These are phyloP conservation scores for Lordiphosa stackelbergi DNA, from an alignment of 1,140 invertebrate genomes.

Conservation along the genomic window DNA sequence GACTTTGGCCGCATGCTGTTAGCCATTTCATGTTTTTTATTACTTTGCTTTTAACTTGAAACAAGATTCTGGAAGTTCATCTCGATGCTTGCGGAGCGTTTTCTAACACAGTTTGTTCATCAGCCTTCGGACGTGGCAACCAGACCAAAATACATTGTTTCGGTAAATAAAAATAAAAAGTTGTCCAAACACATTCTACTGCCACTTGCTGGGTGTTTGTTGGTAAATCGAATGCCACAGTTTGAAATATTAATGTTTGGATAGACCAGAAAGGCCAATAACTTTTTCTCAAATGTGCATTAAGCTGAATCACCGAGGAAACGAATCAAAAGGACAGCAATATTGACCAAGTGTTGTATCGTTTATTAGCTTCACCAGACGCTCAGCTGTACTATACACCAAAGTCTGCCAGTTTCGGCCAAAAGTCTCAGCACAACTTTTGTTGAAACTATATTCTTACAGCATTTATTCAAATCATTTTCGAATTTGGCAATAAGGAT, in stretches of 20 bases:
- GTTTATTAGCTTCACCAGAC: slow-evolving; percentile 55
- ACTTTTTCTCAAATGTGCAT: slow-evolving; percentile 47
- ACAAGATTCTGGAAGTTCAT: slow-evolving; percentile 49
- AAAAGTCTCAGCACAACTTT: no score
- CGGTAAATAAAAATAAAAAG: slow-evolving; percentile 8
- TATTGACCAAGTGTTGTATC: slow-evolving; percentile 30
- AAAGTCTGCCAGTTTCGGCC: no score
- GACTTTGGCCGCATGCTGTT: slow-evolving; percentile 43
- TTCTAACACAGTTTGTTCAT: slow-evolving; percentile 56
- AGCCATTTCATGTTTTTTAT: slow-evolving; percentile 43
- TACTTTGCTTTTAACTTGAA: slow-evolving; percentile 52
- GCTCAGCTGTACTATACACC: no score
- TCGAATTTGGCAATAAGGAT: no score
- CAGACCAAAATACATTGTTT: slow-evolving; percentile 47
- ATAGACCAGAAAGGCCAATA: slow-evolving; percentile 19
- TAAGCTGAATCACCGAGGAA: slow-evolving; percentile 36
- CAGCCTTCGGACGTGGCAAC: slow-evolving; percentile 44
- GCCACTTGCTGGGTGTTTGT: slow-evolving; percentile 3
- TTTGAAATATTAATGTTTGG: slow-evolving; percentile 60
- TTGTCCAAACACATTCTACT: slow-evolving; percentile 20
- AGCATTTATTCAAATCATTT: no score
- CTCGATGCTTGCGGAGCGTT: slow-evolving; percentile 25
- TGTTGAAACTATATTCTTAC: no score
- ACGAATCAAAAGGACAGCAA: slow-evolving; percentile 22
- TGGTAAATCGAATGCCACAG: slow-evolving; percentile 22